Evolutionary conservation across 2,888 invertebrate genomes (phyloP).

Genomic region (Ophion slaviceki): DNA sequence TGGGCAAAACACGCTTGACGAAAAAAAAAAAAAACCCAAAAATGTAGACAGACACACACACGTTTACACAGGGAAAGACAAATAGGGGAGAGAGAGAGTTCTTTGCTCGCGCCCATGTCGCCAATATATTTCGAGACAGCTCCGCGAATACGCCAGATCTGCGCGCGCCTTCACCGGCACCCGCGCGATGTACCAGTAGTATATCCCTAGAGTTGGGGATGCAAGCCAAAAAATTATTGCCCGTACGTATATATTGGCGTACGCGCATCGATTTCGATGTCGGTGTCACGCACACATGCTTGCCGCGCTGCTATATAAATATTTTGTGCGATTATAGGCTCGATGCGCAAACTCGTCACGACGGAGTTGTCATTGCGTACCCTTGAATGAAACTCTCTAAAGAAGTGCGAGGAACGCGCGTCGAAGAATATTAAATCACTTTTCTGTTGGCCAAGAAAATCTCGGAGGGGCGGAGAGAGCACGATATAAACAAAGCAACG

Average conservation of each 20-base stretch:
- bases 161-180: slow-evolving; percentile 61
- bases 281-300: slow-evolving; percentile 1
- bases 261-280: not conserved
- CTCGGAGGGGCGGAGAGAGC: not conserved
- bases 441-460: slow-evolving; percentile 48
- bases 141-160: slow-evolving; percentile 53
- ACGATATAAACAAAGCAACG: slow-evolving; percentile 37
- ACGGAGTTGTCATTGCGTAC: slow-evolving; percentile 69
- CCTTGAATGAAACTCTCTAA: slow-evolving; percentile 65
- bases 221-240: slow-evolving; percentile 60
- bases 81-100: slow-evolving; percentile 31
- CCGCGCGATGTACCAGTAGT: slow-evolving; percentile 7
- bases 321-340: slow-evolving; percentile 37
- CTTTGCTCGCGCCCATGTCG: slow-evolving; percentile 60
- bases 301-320: not conserved
- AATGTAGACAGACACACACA: not conserved
- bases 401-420: slow-evolving; percentile 11
- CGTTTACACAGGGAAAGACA: slow-evolving; percentile 15
- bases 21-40: slow-evolving; percentile 24
- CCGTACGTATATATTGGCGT: slow-evolving; percentile 9
- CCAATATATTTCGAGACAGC: slow-evolving; percentile 69
- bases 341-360: slow-evolving; percentile 52
- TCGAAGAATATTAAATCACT: slow-evolving; percentile 21
- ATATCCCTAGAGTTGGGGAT: slow-evolving; percentile 61
- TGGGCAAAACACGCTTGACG: slow-evolving; percentile 45